phyloP scores from a whole-genome alignment of 2,113 vertebrate species.

The Lagenorhynchus albirostris region DNA sequence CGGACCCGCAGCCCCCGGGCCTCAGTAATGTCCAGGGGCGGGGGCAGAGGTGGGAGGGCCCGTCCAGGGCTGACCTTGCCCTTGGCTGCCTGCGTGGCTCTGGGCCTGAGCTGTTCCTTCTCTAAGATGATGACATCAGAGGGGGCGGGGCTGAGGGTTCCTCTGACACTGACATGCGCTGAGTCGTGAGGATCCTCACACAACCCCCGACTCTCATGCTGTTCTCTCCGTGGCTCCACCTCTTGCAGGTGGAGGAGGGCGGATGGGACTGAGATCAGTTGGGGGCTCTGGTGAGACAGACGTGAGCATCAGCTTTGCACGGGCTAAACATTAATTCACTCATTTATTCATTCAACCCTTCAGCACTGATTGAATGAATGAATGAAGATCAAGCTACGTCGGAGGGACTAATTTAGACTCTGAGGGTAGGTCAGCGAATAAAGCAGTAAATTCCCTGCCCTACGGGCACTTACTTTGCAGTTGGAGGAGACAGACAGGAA shows the following conservation, averaged over 20 bases:
- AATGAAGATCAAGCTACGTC: neutral
- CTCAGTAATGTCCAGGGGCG: accelerated
- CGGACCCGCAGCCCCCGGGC: accelerated
- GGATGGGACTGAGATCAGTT: accelerated
- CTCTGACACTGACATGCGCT: neutral
- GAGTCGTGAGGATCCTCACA: accelerated
- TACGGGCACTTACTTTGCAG: neutral
- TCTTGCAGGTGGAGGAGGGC: neutral
- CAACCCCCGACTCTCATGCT: accelerated
- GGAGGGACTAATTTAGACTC: neutral
- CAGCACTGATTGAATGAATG: neutral
- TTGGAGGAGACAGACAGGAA: neutral
- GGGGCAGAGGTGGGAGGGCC: accelerated
- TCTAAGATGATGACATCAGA: neutral
- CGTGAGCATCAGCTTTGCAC: neutral
- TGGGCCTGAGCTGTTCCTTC: neutral
- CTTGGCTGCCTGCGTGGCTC: neutral
- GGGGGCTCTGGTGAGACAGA: accelerated
- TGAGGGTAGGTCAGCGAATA: too few relatives aligned
- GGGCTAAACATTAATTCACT: neutral
- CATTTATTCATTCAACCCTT: neutral
- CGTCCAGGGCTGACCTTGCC: accelerated
- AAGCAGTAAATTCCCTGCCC: too few relatives aligned
- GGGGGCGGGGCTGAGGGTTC: too few relatives aligned
- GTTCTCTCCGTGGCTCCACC: neutral